These are phyloP conservation scores for Azemiops feae DNA, from an alignment of 2,113 vertebrate genomes.

Conservation along the genomic window DNA sequence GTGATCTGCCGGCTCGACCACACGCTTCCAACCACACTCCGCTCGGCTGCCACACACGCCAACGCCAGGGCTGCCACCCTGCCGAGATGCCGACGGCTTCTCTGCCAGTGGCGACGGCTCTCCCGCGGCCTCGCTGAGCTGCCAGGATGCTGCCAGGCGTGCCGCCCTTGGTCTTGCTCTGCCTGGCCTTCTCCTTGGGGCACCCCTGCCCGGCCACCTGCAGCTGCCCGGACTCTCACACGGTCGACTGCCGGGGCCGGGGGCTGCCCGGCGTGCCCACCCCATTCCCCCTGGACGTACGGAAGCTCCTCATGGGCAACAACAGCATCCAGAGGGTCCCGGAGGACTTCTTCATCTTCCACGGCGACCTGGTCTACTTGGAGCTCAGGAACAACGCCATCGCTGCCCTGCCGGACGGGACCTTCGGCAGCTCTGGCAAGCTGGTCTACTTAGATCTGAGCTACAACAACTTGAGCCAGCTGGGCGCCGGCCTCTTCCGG, in stretches of 20 bases:
- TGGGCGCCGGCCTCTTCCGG: slow-evolving; percentile 85
- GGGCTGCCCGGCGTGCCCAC: slow-evolving; percentile 88
- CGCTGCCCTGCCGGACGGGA: slow-evolving; percentile 85
- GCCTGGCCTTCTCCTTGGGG: slow-evolving; percentile 62
- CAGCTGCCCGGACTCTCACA: slow-evolving; percentile 87
- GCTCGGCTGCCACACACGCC: background rate
- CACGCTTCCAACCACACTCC: slow-evolving; percentile 27
- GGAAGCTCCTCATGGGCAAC: slow-evolving; percentile 88
- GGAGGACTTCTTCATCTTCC: slow-evolving; percentile 92
- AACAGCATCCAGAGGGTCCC: slow-evolving; percentile 92
- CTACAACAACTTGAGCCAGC: slow-evolving; percentile 92
- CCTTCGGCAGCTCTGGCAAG: slow-evolving; percentile 88
- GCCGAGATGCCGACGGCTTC: slow-evolving; percentile 56
- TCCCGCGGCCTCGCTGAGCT: slow-evolving; percentile 42
- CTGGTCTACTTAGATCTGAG: slow-evolving; percentile 93
- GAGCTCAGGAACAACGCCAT: slow-evolving; percentile 96
- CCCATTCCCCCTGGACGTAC: slow-evolving; percentile 89
- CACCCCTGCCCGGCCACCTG: slow-evolving; percentile 83
- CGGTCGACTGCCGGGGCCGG: slow-evolving; percentile 85
- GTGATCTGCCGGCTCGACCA: slow-evolving; percentile 76
- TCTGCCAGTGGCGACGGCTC: slow-evolving; percentile 61
- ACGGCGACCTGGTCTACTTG: slow-evolving; percentile 93
- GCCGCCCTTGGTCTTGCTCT: slow-evolving; percentile 53
- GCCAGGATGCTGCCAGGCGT: slow-evolving; percentile 74
- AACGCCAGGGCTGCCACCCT: slow-evolving; percentile 45